A percentile compares a stretch with the other conserved stretches of the same genome.
These are phyloP conservation scores for Choristoneura fumiferana DNA, from an alignment of 1,140 invertebrate genomes.

Conservation along the genomic window DNA sequence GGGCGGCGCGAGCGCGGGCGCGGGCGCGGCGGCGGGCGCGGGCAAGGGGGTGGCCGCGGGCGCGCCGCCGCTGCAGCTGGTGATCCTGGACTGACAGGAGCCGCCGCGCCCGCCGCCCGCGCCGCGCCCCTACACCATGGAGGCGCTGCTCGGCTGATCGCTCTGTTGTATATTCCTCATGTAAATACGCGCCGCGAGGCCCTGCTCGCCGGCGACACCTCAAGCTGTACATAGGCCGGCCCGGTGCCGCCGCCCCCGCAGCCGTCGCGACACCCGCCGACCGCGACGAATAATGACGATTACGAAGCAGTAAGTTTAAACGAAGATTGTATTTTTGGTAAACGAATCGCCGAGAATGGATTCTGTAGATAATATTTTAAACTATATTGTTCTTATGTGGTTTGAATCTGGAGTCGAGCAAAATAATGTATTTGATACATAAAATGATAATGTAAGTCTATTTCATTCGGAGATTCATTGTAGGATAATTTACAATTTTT, in stretches of 20 bases:
- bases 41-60: slow-evolving; percentile 34
- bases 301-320: slow-evolving; percentile 28
- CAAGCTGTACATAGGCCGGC: slow-evolving; percentile 23
- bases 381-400: slow-evolving; percentile 77
- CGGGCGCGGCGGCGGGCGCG: slow-evolving; percentile 92
- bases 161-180: slow-evolving; percentile 53
- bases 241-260: slow-evolving; percentile 20
- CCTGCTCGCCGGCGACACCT: too few relatives aligned
- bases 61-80: slow-evolving; percentile 79
- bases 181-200: slow-evolving; percentile 55
- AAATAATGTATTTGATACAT: slow-evolving; percentile 78
- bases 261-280: too few relatives aligned
- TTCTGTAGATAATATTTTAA: slow-evolving; percentile 78
- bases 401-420: slow-evolving; percentile 74
- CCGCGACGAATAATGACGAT: too few relatives aligned
- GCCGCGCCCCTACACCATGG: slow-evolving; percentile 81
- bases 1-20: slow-evolving; percentile 76
- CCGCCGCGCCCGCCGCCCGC: slow-evolving; percentile 63
- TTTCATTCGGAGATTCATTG: slow-evolving; percentile 79
- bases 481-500: slow-evolving; percentile 80
- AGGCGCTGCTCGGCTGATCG: slow-evolving; percentile 81
- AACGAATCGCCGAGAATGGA: slow-evolving; percentile 72
- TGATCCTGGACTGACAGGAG: slow-evolving; percentile 84
- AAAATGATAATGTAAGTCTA: slow-evolving; percentile 79
- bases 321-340: slow-evolving; percentile 75